Conservation (phyloP, 2,888 invertebrate genomes). For the Prosopocoilus inquinatus region DNA sequence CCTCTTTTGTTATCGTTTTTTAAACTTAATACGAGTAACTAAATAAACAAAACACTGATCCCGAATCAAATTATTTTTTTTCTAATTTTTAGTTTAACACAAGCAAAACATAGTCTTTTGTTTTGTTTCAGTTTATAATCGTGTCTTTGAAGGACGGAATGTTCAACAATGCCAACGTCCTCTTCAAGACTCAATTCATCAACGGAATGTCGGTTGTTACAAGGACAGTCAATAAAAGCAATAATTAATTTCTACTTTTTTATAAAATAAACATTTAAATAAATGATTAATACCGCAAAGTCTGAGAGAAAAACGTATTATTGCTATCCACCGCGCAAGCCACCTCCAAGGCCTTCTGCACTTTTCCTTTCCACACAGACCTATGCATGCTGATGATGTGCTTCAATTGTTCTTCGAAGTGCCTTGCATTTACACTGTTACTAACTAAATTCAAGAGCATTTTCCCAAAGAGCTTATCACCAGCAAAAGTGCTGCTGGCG, state of each 20-base stretch:
- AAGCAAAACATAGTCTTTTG: neutral
- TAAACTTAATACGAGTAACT: too few species aligned
- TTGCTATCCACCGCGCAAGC: neutral
- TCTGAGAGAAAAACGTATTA: neutral
- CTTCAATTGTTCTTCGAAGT: constrained; percentile 30
- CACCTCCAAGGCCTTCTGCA: constrained; percentile 17
- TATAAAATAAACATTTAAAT: neutral
- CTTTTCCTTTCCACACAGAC: constrained; percentile 34
- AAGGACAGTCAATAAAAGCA: constrained; percentile 53
- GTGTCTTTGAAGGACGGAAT: constrained; percentile 99
- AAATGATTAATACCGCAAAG: neutral
- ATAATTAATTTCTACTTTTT: too few species aligned
- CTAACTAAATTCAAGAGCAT: constrained; percentile 28
- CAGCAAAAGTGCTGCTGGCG: neutral
- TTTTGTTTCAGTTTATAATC: constrained; percentile 82
- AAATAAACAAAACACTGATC: too few species aligned
- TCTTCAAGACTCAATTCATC: constrained; percentile 91
- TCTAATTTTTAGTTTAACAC: neutral
- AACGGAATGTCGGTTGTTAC: constrained; percentile 92
- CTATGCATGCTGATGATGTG: constrained; percentile 31
- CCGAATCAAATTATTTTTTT: neutral
- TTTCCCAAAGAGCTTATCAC: neutral
- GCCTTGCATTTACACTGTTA: constrained; percentile 21
- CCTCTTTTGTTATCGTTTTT: too few species aligned
- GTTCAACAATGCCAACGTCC: constrained; percentile 98